Conservation (phyloP, 2,797 vertebrate genomes). For the Stomatorhinus walkeri region DNA sequence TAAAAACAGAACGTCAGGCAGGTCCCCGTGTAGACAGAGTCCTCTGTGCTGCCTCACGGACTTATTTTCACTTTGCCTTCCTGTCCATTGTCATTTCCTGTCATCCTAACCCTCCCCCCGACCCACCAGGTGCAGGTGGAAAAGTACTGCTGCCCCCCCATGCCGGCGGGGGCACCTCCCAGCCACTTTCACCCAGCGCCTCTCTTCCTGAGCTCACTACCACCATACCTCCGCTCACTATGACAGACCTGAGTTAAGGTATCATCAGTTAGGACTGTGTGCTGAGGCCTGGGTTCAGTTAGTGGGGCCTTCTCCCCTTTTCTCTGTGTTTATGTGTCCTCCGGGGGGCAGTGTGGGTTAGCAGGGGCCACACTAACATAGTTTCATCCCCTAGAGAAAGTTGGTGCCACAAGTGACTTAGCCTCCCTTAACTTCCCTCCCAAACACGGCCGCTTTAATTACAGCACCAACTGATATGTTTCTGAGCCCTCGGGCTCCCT, state of each 20-base stretch:
- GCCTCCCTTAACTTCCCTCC: slow-evolving; percentile 11
- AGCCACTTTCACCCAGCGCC: neutral
- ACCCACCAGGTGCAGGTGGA: neutral
- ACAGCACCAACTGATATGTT: slow-evolving; percentile 47
- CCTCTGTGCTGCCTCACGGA: neutral
- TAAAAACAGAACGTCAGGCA: slow-evolving; percentile 44
- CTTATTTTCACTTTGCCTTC: neutral
- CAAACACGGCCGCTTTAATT: slow-evolving; percentile 47
- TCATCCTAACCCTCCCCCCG: neutral
- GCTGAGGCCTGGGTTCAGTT: slow-evolving; percentile 40
- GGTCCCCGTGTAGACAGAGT: slow-evolving; percentile 48
- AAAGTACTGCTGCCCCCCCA: neutral
- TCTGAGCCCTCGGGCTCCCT: slow-evolving; percentile 36
- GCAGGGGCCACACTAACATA: slow-evolving; percentile 35
- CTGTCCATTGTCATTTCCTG: slow-evolving; percentile 1
- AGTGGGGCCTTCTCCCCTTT: slow-evolving; percentile 22
- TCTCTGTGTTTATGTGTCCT: neutral
- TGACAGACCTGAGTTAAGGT: slow-evolving; percentile 39
- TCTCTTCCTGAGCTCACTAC: neutral
- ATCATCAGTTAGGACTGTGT: slow-evolving; percentile 30
- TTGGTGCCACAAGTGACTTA: slow-evolving; percentile 51
- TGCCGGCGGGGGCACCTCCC: neutral
- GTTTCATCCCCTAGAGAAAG: slow-evolving; percentile 26
- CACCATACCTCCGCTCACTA: slow-evolving; percentile 22
- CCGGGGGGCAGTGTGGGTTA: slow-evolving; percentile 6